A percentile compares a stretch with the other conserved stretches of the same genome.
phyloP scores from a whole-genome alignment of 2,113 vertebrate genomes.

The Varanus salvator region DNA sequence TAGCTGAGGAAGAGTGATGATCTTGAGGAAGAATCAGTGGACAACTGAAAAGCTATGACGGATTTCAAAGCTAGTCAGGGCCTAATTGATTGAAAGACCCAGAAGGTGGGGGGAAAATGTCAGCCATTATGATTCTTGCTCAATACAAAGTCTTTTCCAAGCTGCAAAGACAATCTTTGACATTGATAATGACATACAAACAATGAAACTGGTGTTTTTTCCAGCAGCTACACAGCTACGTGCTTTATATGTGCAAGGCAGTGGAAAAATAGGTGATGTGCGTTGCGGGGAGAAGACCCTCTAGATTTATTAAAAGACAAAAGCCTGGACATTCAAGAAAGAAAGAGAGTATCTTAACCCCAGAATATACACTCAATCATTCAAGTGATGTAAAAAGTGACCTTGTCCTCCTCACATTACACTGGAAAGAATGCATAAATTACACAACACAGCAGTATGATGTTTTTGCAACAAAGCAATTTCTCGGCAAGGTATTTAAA shows the following conservation, averaged over 20 bases:
- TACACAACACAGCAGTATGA: constrained; percentile 42
- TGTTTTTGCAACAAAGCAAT: constrained; percentile 54
- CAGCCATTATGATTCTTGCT: constrained; percentile 30
- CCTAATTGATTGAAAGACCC: constrained; percentile 26
- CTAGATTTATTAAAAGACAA: constrained; percentile 45
- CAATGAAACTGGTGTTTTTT: constrained; percentile 38
- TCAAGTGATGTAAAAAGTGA: constrained; percentile 47
- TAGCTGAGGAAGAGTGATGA: constrained; percentile 52
- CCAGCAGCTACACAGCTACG: constrained; percentile 15
- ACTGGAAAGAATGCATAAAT: constrained; percentile 52
- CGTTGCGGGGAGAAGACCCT: not conserved
- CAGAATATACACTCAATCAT: constrained; percentile 36
- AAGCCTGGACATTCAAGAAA: constrained; percentile 40
- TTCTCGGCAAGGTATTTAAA: constrained; percentile 58
- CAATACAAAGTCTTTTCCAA: constrained; percentile 34
- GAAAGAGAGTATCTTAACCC: constrained; percentile 34
- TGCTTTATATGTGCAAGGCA: constrained; percentile 49
- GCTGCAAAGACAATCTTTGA: constrained; percentile 35
- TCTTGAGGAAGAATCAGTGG: constrained; percentile 55
- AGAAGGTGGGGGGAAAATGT: constrained; percentile 42
- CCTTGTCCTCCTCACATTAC: constrained; percentile 39
- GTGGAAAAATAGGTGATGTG: constrained; percentile 15
- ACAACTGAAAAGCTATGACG: constrained; percentile 55
- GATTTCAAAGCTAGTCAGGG: constrained; percentile 48
- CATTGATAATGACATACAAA: constrained; percentile 37